Evolutionary conservation across 64 coral and sea anemone species (phyloP).

Genomic region (Platygyra sinensis): DNA sequence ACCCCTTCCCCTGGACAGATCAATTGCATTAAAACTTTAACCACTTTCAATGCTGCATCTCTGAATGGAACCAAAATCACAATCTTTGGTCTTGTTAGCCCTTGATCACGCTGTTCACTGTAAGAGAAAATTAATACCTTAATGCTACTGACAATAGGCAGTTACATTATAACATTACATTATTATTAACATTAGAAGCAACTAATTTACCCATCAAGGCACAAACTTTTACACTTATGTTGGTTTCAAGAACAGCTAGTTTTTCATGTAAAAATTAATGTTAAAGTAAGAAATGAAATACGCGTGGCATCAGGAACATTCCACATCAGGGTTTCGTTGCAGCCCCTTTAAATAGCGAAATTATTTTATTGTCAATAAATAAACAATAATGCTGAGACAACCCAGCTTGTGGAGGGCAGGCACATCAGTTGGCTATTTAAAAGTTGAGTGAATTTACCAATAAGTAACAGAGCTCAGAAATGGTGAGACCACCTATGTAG

Average conservation of each 20-base stretch:
- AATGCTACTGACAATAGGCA: no score
- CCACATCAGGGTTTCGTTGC: no score
- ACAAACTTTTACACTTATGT: background rate
- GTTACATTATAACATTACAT: background rate
- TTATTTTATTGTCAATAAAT: no score
- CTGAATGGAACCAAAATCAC: constrained; percentile 91
- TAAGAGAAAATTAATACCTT: background rate
- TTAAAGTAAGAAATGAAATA: background rate
- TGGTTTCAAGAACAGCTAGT: no score
- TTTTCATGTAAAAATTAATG: background rate
- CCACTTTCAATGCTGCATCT: constrained; percentile 88
- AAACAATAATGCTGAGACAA: no score
- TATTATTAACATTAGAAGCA: background rate
- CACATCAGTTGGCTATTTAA: no score
- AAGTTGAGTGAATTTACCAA: no score
- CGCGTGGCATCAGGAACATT: no score
- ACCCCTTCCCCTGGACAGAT: constrained; percentile 64
- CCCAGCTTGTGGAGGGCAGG: no score
- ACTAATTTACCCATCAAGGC: background rate
- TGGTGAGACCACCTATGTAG: no score
- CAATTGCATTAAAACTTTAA: constrained; percentile 66
- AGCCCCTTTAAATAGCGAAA: no score
- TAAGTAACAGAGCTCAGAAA: no score
- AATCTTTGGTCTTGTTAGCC: constrained; percentile 96
- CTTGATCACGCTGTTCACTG: constrained; percentile 93